Conservation (phyloP, 1,140 invertebrate species). For the Delia radicum region DNA sequence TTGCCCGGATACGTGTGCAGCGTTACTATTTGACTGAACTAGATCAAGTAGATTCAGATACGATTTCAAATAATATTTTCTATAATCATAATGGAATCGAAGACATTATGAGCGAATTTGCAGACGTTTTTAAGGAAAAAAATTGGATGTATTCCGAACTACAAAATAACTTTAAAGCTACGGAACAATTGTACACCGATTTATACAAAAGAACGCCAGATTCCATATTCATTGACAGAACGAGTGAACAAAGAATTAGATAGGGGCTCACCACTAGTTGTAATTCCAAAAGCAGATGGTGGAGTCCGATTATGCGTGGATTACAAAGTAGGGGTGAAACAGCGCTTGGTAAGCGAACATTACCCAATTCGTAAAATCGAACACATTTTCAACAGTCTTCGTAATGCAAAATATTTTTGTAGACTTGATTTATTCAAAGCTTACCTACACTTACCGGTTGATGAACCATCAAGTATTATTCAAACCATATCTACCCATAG, state of each 20-base stretch:
- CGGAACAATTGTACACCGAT: not conserved
- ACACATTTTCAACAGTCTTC: conserved; percentile 43
- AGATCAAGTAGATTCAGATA: not conserved
- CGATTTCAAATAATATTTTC: not conserved
- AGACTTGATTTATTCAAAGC: conserved; percentile 49
- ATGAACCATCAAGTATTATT: conserved; percentile 39
- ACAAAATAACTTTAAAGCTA: not conserved
- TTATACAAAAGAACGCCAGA: not conserved
- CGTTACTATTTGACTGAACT: not conserved
- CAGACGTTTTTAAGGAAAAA: not conserved
- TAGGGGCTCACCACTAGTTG: conserved; percentile 57
- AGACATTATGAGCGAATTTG: not conserved
- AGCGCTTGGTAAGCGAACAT: conserved; percentile 39
- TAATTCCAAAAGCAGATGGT: conserved; percentile 56
- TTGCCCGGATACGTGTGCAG: not conserved
- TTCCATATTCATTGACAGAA: not conserved
- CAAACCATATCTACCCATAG: conserved; percentile 51
- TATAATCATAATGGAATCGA: not conserved
- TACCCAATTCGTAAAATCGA: conserved; percentile 58
- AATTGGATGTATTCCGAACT: not conserved
- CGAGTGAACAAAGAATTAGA: not conserved
- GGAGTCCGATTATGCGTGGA: conserved; percentile 56
- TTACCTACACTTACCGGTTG: conserved; percentile 51
- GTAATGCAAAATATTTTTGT: conserved; percentile 37
- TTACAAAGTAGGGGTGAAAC: conserved; percentile 52